Conservation (phyloP, 2,888 invertebrate genomes). For the Priocnemis perturbator region DNA sequence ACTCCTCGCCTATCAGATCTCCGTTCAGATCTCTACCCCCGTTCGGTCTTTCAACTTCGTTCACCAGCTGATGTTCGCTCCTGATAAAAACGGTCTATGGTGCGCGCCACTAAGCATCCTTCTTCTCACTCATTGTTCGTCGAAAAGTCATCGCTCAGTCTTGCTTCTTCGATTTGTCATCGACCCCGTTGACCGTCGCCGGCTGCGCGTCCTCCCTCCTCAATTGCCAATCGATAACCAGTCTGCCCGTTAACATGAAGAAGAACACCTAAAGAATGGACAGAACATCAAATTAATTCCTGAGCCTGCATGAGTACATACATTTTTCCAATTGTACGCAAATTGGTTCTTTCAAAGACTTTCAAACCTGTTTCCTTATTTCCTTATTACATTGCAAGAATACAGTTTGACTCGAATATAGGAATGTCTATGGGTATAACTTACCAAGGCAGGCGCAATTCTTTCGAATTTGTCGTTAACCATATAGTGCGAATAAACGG, state of each 20-base stretch:
- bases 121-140: background rate
- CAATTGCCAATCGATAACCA: conserved; percentile 88
- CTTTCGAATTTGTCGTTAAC: conserved; percentile 94
- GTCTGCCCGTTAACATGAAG: conserved; percentile 92
- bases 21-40: too few species aligned
- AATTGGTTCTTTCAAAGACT: too few species aligned
- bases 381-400: too few species aligned
- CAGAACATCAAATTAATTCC: too few species aligned
- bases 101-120: too few species aligned
- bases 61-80: too few species aligned
- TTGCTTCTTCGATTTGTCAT: conserved; percentile 76
- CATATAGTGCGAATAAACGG: conserved; percentile 95
- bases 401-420: background rate
- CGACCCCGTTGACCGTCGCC: conserved; percentile 74
- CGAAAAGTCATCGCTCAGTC: conserved; percentile 67
- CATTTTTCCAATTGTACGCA: too few species aligned
- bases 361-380: too few species aligned
- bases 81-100: too few species aligned
- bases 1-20: too few species aligned
- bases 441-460: conserved; percentile 90
- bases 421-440: conserved; percentile 17
- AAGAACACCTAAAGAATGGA: conserved; percentile 82
- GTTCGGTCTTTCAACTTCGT: too few species aligned
- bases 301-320: too few species aligned
- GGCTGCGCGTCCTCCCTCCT: conserved; percentile 75